A percentile compares a stretch with the other conserved stretches of the same genome.
These are phyloP conservation scores for Mastomys coucha DNA, from an alignment of 2,113 vertebrate genomes.

Conservation along the genomic window DNA sequence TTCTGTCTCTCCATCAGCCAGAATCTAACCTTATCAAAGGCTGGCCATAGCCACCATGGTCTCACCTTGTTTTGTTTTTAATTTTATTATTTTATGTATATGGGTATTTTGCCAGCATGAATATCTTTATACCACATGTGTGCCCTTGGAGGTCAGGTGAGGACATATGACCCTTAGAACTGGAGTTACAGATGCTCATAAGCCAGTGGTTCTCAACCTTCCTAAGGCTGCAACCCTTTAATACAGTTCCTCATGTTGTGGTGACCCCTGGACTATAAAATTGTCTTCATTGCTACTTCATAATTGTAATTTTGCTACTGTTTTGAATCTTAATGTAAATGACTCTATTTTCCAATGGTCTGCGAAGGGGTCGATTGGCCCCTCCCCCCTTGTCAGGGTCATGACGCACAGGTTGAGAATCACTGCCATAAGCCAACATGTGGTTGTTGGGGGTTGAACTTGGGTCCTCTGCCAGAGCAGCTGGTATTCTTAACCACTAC, in stretches of 20 bases:
- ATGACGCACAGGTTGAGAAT: background rate
- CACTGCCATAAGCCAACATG: background rate
- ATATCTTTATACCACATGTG: background rate
- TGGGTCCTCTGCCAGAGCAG: background rate
- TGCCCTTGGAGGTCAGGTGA: background rate
- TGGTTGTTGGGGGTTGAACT: background rate
- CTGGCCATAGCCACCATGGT: background rate
- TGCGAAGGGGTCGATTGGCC: background rate
- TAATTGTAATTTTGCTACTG: background rate
- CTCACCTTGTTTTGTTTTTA: background rate
- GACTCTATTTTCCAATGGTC: background rate
- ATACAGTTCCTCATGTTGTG: background rate
- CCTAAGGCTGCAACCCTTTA: background rate
- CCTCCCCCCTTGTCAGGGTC: background rate
- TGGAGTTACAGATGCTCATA: background rate
- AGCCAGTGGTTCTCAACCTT: background rate
- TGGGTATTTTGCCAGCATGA: background rate
- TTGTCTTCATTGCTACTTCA: background rate
- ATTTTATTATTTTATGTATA: background rate
- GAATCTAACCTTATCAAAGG: background rate
- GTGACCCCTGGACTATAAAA: background rate
- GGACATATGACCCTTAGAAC: background rate
- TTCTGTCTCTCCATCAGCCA: background rate
- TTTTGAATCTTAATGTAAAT: background rate
- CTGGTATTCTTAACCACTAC: background rate